Base-by-base conservation (phyloP, 1,140 invertebrate genomes). In the Apis florea region DNA sequence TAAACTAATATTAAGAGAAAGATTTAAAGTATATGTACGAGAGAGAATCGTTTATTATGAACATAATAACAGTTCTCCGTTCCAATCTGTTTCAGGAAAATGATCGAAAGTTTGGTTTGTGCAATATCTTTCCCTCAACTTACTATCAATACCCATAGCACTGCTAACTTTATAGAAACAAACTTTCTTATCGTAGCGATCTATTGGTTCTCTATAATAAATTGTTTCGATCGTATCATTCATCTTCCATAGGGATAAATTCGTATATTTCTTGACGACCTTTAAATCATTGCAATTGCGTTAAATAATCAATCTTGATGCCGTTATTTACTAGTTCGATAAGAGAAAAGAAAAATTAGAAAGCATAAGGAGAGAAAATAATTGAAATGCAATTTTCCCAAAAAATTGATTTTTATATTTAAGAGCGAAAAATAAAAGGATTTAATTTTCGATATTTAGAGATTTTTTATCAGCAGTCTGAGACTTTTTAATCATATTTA, bases 161-260 rank as follows among this genome's bases (percentile, higher is more conserved):
- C 59, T 19, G 31, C 19, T 54, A 85, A 85, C 85, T 87, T 87
- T 87, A 78, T 86, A 87, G 79, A 66, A 69, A 63, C 73, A 69
- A 87, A 83, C 81, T 86, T 74, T 59, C 79, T 72, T 87, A 87
- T 87, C 85, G 81, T 53, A 58, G 6, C 85, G 78, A 87, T 87
- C 86, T 86, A 86, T 86, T 74, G 86, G 70, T 59, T 77, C 85
- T 26, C 85, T 76, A 75, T 86, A 86, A 87, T 87, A 87, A 86
- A 87, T 87, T 86, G 85, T 83, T 83, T 87, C 85, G 74, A 68
- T 75, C 68, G 67, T 58, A 17, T 54, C 85, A 81, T 87, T 26
- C 85, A 71, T 86, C 72, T 73, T 74, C 26, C 64, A 5, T 63
- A 82, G 61, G 84, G 86, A 86, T 85, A 87, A 86, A 87, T 87